phyloP scores from a whole-genome alignment of 2,888 invertebrate species.

The Caenorhabditis sulstoni region DNA sequence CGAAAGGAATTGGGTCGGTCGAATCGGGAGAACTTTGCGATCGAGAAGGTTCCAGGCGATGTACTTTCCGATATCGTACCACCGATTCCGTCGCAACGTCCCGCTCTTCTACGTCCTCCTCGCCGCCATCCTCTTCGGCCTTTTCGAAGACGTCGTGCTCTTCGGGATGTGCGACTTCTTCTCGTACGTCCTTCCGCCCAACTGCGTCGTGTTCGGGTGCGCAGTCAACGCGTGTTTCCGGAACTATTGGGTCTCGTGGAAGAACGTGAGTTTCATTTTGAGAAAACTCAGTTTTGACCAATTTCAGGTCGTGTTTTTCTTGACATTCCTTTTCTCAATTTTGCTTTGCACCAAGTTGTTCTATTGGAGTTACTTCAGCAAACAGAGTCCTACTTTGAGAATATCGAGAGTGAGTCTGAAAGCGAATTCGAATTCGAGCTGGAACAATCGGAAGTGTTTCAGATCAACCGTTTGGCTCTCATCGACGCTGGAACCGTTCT shows the following conservation, averaged over 20 bases:
- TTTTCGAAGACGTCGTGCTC: slow-evolving; percentile 12
- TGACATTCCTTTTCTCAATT: background rate
- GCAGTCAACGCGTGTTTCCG: slow-evolving; percentile 1
- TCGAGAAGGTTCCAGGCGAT: background rate
- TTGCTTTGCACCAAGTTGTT: background rate
- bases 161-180: background rate
- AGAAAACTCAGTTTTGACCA: too few species aligned
- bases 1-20: slow-evolving; percentile 1
- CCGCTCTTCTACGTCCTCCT: background rate
- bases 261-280: too few species aligned
- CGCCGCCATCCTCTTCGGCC: background rate
- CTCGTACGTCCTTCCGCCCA: background rate
- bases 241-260: slow-evolving; percentile 9
- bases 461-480: slow-evolving; percentile 13
- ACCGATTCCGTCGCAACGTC: background rate
- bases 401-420: background rate
- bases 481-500: slow-evolving; percentile 9
- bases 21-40: too few species aligned
- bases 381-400: background rate
- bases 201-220: slow-evolving; percentile 15
- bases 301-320: background rate
- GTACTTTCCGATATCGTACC: slow-evolving; percentile 1
- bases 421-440: background rate
- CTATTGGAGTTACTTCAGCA: background rate
- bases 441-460: background rate